A percentile compares a stretch with the other conserved stretches of the same genome.
These are phyloP conservation scores for Rhynchonema sp. DNA, from an alignment of 2,888 invertebrate genomes.

Conservation along the genomic window DNA sequence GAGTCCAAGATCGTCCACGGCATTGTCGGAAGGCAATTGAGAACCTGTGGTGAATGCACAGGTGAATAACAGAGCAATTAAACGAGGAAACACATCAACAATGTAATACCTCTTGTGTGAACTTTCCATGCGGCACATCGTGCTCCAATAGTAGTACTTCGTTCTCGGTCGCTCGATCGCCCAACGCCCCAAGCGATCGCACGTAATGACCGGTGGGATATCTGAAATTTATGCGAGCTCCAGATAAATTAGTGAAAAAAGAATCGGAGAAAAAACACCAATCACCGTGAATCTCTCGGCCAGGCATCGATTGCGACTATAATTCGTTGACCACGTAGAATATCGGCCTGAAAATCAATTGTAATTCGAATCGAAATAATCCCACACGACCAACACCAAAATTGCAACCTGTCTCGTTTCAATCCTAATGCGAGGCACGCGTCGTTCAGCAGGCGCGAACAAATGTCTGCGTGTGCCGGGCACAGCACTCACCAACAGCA, in stretches of 20 bases:
- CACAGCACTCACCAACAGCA: constrained; percentile 45
- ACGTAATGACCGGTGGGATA: constrained; percentile 55
- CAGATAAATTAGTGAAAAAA: neutral
- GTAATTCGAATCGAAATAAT: constrained; percentile 2
- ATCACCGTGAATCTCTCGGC: constrained; percentile 78
- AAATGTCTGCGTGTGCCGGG: constrained; percentile 43
- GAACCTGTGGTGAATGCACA: too few relatives aligned
- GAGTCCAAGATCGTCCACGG: constrained; percentile 71
- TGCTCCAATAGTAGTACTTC: constrained; percentile 86
- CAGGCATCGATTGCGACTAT: constrained; percentile 89
- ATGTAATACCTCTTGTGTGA: constrained; percentile 36
- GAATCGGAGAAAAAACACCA: constrained; percentile 32
- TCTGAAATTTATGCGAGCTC: neutral
- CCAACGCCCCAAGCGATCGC: constrained; percentile 67
- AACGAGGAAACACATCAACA: neutral
- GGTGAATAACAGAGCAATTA: neutral
- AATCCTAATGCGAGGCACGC: constrained; percentile 79
- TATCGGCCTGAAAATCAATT: constrained; percentile 37
- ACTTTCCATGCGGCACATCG: constrained; percentile 83
- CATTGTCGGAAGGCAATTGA: constrained; percentile 65
- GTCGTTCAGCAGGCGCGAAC: constrained; percentile 78
- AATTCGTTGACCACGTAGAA: constrained; percentile 42
- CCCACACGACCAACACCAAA: constrained; percentile 38
- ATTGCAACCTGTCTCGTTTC: constrained; percentile 93
- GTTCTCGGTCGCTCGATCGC: constrained; percentile 85